Evolutionary conservation across 1,140 invertebrate species (phyloP).

Genomic region (Drosophila kepulauana): DNA sequence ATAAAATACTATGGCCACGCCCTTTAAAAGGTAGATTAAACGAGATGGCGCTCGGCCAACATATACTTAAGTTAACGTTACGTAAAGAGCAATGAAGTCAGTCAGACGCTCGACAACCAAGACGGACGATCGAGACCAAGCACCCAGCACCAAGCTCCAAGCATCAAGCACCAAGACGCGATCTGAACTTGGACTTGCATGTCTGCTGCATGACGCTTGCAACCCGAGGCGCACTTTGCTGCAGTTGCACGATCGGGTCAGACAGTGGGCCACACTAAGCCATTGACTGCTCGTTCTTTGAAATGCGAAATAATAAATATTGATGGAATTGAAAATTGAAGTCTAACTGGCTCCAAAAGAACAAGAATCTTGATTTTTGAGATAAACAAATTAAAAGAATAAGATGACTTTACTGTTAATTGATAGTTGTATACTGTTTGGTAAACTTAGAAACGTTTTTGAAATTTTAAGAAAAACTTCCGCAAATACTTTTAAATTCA

Average conservation of each 20-base stretch:
- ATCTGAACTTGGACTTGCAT: conserved; percentile 29
- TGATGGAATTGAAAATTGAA: background rate
- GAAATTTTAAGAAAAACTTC: too few species aligned
- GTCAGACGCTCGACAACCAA: conserved; percentile 57
- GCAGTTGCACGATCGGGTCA: conserved; percentile 50
- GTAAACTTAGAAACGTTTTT: too few species aligned
- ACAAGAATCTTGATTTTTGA: too few species aligned
- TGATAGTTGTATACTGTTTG: too few species aligned
- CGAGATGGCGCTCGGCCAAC: conserved; percentile 84
- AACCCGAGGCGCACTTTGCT: conserved; percentile 68
- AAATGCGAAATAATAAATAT: background rate
- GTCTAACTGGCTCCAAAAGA: background rate
- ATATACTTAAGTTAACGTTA: conserved; percentile 81
- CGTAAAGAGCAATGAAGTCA: conserved; percentile 83
- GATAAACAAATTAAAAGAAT: too few species aligned
- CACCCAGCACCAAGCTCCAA: background rate
- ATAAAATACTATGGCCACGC: conserved; percentile 85
- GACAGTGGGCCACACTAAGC: conserved; percentile 53
- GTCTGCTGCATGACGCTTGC: conserved; percentile 63
- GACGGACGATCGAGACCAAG: conserved; percentile 13
- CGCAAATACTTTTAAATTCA: too few species aligned
- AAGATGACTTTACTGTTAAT: too few species aligned
- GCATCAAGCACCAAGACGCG: conserved; percentile 22
- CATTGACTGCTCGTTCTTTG: background rate
- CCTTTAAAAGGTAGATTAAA: conserved; percentile 85